Conservation (phyloP, 2,888 invertebrate species). For the Xanthorhoe spadicearia region DNA sequence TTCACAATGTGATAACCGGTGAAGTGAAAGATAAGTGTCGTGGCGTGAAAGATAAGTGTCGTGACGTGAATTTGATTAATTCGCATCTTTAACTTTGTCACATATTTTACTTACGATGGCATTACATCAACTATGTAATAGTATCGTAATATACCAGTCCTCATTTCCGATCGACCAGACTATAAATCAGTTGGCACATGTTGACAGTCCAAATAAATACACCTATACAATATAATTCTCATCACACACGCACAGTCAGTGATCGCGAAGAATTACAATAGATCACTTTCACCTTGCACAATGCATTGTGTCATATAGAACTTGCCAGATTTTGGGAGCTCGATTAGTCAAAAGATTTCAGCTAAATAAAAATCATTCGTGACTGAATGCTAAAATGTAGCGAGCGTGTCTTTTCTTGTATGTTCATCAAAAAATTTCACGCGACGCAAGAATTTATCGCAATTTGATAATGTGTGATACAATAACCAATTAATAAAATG, state of each 20-base stretch:
- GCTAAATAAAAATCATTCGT: constrained; percentile 25
- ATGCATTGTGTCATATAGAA: constrained; percentile 51
- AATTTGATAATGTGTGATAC: constrained; percentile 5
- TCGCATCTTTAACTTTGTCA: background rate
- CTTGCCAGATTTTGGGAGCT: constrained; percentile 30
- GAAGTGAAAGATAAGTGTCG: background rate
- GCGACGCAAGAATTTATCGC: constrained; percentile 14
- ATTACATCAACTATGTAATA: constrained; percentile 19
- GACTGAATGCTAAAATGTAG: constrained; percentile 21
- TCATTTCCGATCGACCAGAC: constrained; percentile 29
- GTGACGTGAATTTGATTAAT: background rate
- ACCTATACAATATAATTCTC: constrained; percentile 55
- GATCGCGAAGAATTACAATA: constrained; percentile 76
- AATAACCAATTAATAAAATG: constrained; percentile 1
- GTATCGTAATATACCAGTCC: constrained; percentile 31
- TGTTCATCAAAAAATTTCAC: constrained; percentile 13
- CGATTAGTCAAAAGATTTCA: constrained; percentile 1
- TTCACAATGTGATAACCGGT: background rate
- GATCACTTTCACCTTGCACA: constrained; percentile 76
- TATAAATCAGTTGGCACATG: constrained; percentile 38
- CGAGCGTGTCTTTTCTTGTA: constrained; percentile 19
- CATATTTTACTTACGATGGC: constrained; percentile 1
- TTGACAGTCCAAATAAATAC: constrained; percentile 46
- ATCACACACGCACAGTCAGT: constrained; percentile 60
- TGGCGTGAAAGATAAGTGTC: background rate